phyloP scores from a whole-genome alignment of 2,888 invertebrate genomes.

The Oasisia sp. region DNA sequence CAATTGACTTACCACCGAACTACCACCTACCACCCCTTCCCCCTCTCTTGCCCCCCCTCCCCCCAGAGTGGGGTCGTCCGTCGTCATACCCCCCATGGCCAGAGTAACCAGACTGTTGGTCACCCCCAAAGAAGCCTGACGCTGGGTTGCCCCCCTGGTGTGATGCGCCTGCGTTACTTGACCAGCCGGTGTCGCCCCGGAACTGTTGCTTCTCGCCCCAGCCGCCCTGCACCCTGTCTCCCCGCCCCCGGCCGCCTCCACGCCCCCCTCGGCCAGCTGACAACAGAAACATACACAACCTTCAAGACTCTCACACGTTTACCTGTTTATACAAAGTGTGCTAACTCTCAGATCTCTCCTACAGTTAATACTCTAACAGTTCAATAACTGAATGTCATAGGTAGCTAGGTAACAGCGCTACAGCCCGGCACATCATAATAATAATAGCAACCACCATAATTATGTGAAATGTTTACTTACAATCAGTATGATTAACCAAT shows the following conservation, averaged over 20 bases:
- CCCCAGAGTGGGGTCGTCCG: not conserved
- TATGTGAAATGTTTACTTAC: no score
- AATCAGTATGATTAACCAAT: no score
- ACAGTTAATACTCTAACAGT: not conserved
- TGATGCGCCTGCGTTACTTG: not conserved
- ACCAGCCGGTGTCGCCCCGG: constrained; percentile 23
- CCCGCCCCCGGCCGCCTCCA: constrained; percentile 28
- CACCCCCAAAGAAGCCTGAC: constrained; percentile 30
- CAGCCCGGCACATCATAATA: no score
- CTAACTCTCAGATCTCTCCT: not conserved
- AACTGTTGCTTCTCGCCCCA: constrained; percentile 29
- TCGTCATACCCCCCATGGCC: constrained; percentile 17
- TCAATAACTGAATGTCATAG: no score
- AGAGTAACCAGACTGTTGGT: constrained; percentile 17
- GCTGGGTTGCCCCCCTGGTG: not conserved
- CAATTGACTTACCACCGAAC: constrained; percentile 26
- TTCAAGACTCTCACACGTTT: not conserved
- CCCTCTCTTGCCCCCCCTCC: constrained; percentile 30
- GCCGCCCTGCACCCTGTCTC: constrained; percentile 24
- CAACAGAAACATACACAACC: no score
- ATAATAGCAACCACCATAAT: no score
- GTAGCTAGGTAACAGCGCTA: no score
- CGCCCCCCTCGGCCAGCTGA: constrained; percentile 23
- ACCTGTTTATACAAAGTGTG: not conserved
- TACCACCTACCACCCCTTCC: constrained; percentile 30